A percentile compares a stretch with the other conserved stretches of the same genome.
Evolutionary conservation across 2,888 invertebrate genomes (phyloP).

Genomic region (Lasius platythorax): DNA sequence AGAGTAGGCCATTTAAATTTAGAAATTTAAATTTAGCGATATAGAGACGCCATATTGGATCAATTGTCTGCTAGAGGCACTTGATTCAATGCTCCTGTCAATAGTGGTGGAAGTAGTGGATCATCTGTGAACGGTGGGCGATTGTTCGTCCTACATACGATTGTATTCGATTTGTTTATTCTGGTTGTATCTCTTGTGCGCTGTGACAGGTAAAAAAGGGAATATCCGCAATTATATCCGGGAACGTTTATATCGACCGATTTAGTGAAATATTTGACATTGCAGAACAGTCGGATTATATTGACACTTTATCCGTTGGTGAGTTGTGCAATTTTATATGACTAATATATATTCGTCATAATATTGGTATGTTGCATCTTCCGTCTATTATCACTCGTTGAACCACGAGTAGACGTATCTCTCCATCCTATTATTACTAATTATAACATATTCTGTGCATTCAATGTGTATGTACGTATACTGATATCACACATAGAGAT

Average conservation of each 20-base stretch:
- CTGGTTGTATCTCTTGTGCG: neutral
- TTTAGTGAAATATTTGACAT: neutral
- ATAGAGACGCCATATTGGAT: slow-evolving; percentile 2
- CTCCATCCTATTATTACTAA: slow-evolving; percentile 19
- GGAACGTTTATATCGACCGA: neutral
- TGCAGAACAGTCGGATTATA: too few relatives aligned
- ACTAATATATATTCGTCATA: slow-evolving; percentile 18
- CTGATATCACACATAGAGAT: neutral
- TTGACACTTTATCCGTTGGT: neutral
- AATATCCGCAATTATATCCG: neutral
- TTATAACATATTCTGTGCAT: neutral
- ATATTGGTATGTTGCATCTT: slow-evolving; percentile 5
- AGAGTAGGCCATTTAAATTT: neutral
- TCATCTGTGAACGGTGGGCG: neutral
- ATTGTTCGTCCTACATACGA: neutral
- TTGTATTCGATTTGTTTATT: neutral
- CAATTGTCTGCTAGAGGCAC: neutral
- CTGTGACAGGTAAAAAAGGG: neutral
- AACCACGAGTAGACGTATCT: neutral
- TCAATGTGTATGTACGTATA: neutral
- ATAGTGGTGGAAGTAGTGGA: neutral
- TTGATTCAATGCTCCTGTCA: neutral
- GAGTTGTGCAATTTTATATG: neutral
- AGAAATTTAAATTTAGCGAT: neutral
- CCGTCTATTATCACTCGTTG: slow-evolving; percentile 15